Evolutionary conservation across 2,888 invertebrate species (phyloP).

Genomic region (Drosophila aldrichi): DNA sequence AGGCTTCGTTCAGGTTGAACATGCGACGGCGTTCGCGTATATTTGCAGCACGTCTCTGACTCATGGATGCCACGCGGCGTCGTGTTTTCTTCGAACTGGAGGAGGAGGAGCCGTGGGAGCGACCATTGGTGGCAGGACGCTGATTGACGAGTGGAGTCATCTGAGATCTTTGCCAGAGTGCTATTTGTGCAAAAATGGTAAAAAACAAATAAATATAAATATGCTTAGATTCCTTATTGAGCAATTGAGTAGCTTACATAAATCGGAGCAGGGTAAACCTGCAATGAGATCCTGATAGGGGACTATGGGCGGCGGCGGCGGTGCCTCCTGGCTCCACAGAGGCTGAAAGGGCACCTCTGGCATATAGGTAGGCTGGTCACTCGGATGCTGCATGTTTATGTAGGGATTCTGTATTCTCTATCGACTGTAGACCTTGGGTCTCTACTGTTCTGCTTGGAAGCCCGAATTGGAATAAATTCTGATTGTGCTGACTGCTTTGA

Average conservation of each 20-base stretch:
- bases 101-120: slow-evolving; percentile 61
- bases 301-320: slow-evolving; percentile 87
- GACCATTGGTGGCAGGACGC: slow-evolving; percentile 72
- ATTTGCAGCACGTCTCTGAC: slow-evolving; percentile 96
- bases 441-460: slow-evolving; percentile 76
- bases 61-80: slow-evolving; percentile 94
- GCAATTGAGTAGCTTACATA: slow-evolving; percentile 84
- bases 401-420: slow-evolving; percentile 17
- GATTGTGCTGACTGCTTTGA: slow-evolving; percentile 34
- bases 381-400: slow-evolving; percentile 82
- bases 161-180: slow-evolving; percentile 87
- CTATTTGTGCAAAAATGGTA: slow-evolving; percentile 59
- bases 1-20: slow-evolving; percentile 98
- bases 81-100: slow-evolving; percentile 91
- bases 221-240: background rate
- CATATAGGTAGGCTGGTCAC: slow-evolving; percentile 83
- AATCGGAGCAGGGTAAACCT: slow-evolving; percentile 89
- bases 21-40: slow-evolving; percentile 96
- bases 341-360: slow-evolving; percentile 85
- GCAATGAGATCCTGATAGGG: slow-evolving; percentile 90
- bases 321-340: slow-evolving; percentile 86
- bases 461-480: slow-evolving; percentile 63
- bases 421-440: slow-evolving; percentile 38
- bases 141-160: slow-evolving; percentile 86
- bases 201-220: background rate